Conservation (phyloP, 2,888 invertebrate genomes). For the Podabrus alpinus region DNA sequence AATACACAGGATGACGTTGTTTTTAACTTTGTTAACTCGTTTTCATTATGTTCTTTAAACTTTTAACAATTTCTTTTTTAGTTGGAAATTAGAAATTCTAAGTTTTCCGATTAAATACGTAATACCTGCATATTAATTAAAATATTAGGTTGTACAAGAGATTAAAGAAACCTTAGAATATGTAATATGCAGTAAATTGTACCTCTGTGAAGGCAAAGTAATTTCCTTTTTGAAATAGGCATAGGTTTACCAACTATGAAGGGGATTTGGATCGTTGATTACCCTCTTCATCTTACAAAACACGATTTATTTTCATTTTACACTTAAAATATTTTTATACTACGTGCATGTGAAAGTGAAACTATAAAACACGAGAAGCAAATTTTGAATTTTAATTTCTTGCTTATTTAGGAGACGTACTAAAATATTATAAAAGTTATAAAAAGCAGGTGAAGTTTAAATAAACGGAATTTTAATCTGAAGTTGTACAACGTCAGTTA, state of each 20-base stretch:
- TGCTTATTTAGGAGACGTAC: background rate
- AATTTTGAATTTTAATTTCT: background rate
- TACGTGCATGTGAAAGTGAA: background rate
- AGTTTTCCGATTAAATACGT: background rate
- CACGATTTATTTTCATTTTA: slow-evolving; percentile 39
- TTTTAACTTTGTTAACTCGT: too few species aligned
- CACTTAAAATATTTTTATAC: background rate
- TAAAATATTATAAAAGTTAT: background rate
- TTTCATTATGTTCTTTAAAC: background rate
- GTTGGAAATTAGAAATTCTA: background rate
- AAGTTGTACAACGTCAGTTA: background rate
- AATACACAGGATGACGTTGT: too few species aligned
- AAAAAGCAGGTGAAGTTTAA: background rate
- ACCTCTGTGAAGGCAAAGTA: slow-evolving; percentile 50
- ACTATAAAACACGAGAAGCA: background rate
- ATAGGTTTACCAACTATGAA: slow-evolving; percentile 47
- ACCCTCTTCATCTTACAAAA: slow-evolving; percentile 46
- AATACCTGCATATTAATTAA: background rate
- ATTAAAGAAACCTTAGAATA: slow-evolving; percentile 16
- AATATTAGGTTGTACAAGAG: background rate
- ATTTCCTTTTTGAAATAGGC: slow-evolving; percentile 54
- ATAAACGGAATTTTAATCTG: background rate
- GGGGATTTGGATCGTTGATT: slow-evolving; percentile 46
- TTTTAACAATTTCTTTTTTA: background rate
- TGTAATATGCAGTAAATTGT: slow-evolving; percentile 56